Evolutionary conservation across 53 echinoderm and acorn worm genomes (phyloP).

Genomic region (Luidia sarsii): DNA sequence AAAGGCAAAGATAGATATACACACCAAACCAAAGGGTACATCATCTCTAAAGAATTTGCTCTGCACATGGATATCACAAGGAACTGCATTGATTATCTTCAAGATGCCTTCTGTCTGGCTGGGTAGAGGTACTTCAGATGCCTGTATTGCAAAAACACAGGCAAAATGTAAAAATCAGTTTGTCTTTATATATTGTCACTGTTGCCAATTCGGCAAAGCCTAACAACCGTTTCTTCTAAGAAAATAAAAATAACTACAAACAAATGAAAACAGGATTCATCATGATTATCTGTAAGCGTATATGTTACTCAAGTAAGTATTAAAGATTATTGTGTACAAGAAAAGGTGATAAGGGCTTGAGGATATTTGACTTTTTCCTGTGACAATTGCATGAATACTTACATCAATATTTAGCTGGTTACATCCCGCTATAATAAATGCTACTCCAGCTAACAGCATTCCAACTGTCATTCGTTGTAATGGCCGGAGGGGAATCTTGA

Average conservation of each 20-base stretch:
- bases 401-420: slow-evolving; percentile 89
- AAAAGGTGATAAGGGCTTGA: too few relatives aligned
- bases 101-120: slow-evolving; percentile 60
- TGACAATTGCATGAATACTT: neutral
- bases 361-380: too few relatives aligned
- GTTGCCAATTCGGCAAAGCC: too few relatives aligned
- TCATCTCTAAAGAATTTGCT: slow-evolving; percentile 64
- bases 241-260: too few relatives aligned
- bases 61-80: slow-evolving; percentile 72
- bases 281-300: too few relatives aligned
- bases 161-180: too few relatives aligned
- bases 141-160: slow-evolving; percentile 29
- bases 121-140: slow-evolving; percentile 67
- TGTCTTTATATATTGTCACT: too few relatives aligned
- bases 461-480: slow-evolving; percentile 85
- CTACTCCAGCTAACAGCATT: slow-evolving; percentile 78
- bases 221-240: too few relatives aligned
- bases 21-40: slow-evolving; percentile 65
- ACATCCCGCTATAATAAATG: slow-evolving; percentile 78
- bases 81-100: slow-evolving; percentile 84
- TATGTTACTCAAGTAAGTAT: too few relatives aligned
- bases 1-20: too few relatives aligned
- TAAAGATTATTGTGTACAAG: too few relatives aligned
- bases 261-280: too few relatives aligned
- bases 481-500: slow-evolving; percentile 82